Base-by-base conservation (phyloP, 2,797 vertebrate species). In the Lophotriccus pileatus region DNA sequence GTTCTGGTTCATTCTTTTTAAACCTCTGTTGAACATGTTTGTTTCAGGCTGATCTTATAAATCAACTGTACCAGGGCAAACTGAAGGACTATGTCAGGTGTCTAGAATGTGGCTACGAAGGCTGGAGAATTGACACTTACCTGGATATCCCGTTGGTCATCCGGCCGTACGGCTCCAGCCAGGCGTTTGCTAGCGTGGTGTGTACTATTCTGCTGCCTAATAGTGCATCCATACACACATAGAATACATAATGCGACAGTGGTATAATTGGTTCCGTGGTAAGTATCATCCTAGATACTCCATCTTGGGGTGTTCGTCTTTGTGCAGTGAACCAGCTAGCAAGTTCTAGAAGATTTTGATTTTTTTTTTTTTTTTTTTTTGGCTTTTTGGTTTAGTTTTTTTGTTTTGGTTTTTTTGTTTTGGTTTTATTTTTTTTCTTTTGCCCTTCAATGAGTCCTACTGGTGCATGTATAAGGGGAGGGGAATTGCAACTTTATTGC, bases 121-220 rank as follows among this genome's bases (percentile, higher is more conserved):
- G 99, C 97, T 99, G 99, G 99, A 98, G 99, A 97, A 99, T 99
- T 46, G 99, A 99, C 97, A 99, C 99, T 0, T 99, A 99, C 95
- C 98, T 99, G 98, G 99, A 99, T 98, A 99, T 99, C 98, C 99
- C 99, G 37, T 97, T 99, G 95, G 99, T 99, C 95, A 99, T 99
- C 98, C 98, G 99, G 95, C 99, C 99, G n/a, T 99, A 99, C 12
- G 99, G 99, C 89, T 99, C 99, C 97, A 99, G 96, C 97, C 99
- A 99, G 97, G 99, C 99, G 15, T 99, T 99, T 95, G 98, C 99
- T 97, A 99, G 99, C 94, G 99, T 99, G 99, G 99, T 99, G 97
- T 83, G 99, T 99, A 97, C 97, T 97, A 96, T 98, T 98, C 93
- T 96, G 89, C 95, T 97, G 96, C 93, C 94, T 97, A 96, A 97